A percentile compares a stretch with the other conserved stretches of the same genome.
Evolutionary conservation across 2,888 invertebrate species (phyloP).

Genomic region (Tuta absoluta): DNA sequence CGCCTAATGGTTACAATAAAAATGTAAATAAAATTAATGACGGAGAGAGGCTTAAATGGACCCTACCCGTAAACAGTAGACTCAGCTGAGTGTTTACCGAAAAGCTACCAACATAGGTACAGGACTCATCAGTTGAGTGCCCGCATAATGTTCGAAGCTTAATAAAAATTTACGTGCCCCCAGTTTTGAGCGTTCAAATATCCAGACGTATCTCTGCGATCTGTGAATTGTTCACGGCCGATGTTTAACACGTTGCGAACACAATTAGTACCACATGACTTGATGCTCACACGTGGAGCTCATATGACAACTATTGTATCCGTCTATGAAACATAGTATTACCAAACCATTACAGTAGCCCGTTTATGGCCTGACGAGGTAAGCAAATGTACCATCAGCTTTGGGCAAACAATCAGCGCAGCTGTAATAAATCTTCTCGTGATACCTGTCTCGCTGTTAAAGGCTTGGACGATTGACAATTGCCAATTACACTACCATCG

Average conservation of each 20-base stretch:
- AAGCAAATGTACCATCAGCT: conserved; percentile 7
- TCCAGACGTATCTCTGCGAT: conserved; percentile 18
- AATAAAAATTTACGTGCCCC: conserved; percentile 18
- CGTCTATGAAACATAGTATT: not conserved
- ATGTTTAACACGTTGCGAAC: not conserved
- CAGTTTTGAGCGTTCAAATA: conserved; percentile 20
- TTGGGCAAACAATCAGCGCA: conserved; percentile 14
- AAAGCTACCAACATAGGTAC: not conserved
- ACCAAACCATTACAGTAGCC: not conserved
- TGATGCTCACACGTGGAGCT: not conserved
- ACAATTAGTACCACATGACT: conserved; percentile 11
- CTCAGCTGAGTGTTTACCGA: conserved; percentile 6
- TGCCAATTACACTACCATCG: conserved; percentile 70
- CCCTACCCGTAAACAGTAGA: conserved; percentile 33
- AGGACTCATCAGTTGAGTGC: conserved; percentile 21
- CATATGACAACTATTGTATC: conserved; percentile 3
- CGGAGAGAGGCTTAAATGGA: conserved; percentile 52
- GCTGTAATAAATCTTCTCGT: conserved; percentile 37
- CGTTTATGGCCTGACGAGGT: conserved; percentile 3
- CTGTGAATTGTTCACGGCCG: not conserved
- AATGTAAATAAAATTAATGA: conserved; percentile 71
- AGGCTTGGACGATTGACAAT: conserved; percentile 72
- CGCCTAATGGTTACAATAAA: conserved; percentile 65
- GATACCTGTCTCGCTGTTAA: conserved; percentile 52
- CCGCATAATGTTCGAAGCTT: conserved; percentile 16